Evolutionary conservation across 2,797 vertebrate genomes (phyloP).

Genomic region (Leontocebus nigricollis): DNA sequence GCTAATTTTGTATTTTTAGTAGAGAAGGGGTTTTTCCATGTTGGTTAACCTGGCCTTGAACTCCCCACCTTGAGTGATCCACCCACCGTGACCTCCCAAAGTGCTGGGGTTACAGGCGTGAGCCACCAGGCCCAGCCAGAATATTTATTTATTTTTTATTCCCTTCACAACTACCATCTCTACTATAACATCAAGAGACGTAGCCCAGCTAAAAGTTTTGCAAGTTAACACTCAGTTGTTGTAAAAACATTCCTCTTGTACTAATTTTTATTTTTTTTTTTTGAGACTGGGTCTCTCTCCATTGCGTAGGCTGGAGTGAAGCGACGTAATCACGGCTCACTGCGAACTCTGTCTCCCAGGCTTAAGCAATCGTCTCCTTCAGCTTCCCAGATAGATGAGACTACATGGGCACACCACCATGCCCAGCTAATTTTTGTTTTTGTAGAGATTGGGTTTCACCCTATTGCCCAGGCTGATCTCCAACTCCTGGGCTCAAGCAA

Average conservation of each 20-base stretch:
- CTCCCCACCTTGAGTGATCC: background rate
- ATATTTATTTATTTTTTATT: background rate
- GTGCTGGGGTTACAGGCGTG: background rate
- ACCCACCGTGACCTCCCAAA: rapidly evolving
- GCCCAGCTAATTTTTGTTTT: background rate
- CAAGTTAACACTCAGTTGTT: background rate
- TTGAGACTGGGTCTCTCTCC: background rate
- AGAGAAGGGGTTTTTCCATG: background rate
- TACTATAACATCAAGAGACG: background rate
- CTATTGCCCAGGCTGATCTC: background rate
- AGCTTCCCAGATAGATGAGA: background rate
- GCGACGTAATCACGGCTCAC: background rate
- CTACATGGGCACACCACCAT: background rate
- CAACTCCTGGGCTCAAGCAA: background rate
- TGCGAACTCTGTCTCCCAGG: background rate
- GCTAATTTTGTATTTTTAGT: background rate
- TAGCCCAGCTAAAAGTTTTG: background rate
- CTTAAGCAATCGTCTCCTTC: background rate
- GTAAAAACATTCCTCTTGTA: background rate
- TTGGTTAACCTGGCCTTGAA: background rate
- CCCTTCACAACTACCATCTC: background rate
- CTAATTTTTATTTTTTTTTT: no score
- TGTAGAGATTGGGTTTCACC: background rate
- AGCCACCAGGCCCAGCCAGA: background rate
- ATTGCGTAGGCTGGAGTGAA: background rate